Conservation (phyloP, 2,888 invertebrate genomes). For the Cephonodes hylas region DNA sequence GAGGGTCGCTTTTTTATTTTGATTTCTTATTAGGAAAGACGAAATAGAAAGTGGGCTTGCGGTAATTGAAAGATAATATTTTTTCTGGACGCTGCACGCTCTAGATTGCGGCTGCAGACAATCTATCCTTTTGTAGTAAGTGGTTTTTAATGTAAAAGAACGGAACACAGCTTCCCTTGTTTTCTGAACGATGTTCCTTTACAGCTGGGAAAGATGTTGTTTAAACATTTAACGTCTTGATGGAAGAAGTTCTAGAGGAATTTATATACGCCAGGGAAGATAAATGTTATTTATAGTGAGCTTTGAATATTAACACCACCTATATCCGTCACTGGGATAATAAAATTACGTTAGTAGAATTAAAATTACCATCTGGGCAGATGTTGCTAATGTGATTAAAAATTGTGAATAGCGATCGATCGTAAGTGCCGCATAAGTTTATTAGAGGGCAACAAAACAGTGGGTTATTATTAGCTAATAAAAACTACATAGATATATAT, state of each 20-base stretch:
- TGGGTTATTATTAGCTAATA: too few species aligned
- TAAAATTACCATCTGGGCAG: too few species aligned
- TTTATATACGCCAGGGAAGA: background rate
- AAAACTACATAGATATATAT: too few species aligned
- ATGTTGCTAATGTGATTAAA: too few species aligned
- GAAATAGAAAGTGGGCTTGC: conserved; percentile 52
- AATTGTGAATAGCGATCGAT: too few species aligned
- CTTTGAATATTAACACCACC: background rate
- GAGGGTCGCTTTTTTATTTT: conserved; percentile 48
- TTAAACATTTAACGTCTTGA: background rate
- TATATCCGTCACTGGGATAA: background rate
- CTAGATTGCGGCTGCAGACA: conserved; percentile 43
- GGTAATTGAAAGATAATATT: conserved; percentile 72
- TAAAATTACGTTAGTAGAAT: background rate
- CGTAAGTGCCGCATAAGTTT: too few species aligned
- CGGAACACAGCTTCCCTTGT: background rate
- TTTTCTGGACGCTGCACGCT: conserved; percentile 49
- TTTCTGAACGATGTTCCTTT: background rate
- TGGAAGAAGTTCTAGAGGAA: background rate
- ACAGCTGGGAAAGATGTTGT: background rate
- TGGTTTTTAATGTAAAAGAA: background rate
- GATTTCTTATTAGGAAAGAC: conserved; percentile 57
- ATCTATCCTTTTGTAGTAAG: conserved; percentile 19
- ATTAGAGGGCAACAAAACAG: too few species aligned
- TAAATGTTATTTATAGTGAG: background rate